Evolutionary conservation across 2,113 vertebrate genomes (phyloP), one percentile per base, ranked within the genome.

Genomic region (Ptilonorhynchus violaceus): DNA sequence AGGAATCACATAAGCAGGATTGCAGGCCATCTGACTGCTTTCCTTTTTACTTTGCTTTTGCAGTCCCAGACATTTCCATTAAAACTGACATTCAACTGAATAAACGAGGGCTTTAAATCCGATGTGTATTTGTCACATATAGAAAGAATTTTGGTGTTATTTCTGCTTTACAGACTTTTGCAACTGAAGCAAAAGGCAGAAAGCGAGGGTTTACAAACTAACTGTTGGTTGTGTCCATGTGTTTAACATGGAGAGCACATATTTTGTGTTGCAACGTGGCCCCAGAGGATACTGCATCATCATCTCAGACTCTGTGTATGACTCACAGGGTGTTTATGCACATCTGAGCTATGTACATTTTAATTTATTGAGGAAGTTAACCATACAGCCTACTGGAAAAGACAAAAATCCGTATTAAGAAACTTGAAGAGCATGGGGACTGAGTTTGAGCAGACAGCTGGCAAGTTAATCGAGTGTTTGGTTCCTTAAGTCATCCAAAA

Each of bases 291-390:
- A n/a, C 35, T 77, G 39, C 60, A 68, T 70, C 70, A 72, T 23
- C 72, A 72, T 68, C 25, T 19, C 44, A 64, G 75, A 59, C 42
- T 35, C 13, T 63, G 44, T 62, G 30, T 73, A 24, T 42, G 37
- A 93, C 42, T 77, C 30, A 74, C 27, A 11, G 24, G 24, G 44
- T 64, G 50, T 74, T 91, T 92, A 68, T 60, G 49, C 13, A 27
- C 69, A 64, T 68, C 76, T 78, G 44, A 86, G 68, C 42, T 80
- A 33, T 3, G 23, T 17, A 44, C 23, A 16, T 91, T 81, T 67
- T 67, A 78, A 89, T 96, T 92, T 94, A 92, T 55, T 87, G 76
- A 82, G 80, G 52, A 92, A 86, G 52, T 82, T 78, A 92, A 75
- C 10, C 52, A 39, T 23, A 20, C 5, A 76, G 46, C 7, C 44